phyloP scores from a whole-genome alignment of 1,140 invertebrate species.

The Pantala flavescens region DNA sequence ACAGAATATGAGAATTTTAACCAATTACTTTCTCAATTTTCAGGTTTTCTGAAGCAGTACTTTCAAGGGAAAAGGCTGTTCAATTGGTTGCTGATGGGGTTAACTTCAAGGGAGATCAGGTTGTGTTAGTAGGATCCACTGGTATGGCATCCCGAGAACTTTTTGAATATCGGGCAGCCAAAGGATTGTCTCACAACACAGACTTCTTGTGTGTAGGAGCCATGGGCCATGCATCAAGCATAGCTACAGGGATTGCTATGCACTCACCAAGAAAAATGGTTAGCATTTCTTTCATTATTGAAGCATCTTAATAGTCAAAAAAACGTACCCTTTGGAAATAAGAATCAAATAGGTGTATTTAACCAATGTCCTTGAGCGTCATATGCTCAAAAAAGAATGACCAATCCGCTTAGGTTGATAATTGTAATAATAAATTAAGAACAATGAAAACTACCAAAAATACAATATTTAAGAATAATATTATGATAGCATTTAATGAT shows the following conservation, averaged over 20 bases:
- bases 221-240: conserved; percentile 39
- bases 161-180: conserved; percentile 27
- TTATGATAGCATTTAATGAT: too few relatives aligned
- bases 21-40: not conserved
- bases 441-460: too few relatives aligned
- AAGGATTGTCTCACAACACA: conserved; percentile 35
- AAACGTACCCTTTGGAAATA: too few relatives aligned
- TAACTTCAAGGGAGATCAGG: conserved; percentile 24
- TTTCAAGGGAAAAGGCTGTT: conserved; percentile 19
- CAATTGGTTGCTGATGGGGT: conserved; percentile 15
- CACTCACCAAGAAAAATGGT: conserved; percentile 29
- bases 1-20: too few relatives aligned
- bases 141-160: conserved; percentile 36
- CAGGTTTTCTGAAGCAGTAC: not conserved
- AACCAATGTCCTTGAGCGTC: too few relatives aligned
- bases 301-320: too few relatives aligned
- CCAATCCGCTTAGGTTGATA: too few relatives aligned
- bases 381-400: too few relatives aligned
- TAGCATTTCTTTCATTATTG: not conserved
- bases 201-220: conserved; percentile 41
- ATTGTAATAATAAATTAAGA: too few relatives aligned
- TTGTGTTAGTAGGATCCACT: conserved; percentile 37
- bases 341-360: too few relatives aligned
- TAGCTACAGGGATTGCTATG: conserved; percentile 36
- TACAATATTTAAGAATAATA: too few relatives aligned